Evolutionary conservation across 1,140 invertebrate species (phyloP), one percentile per base, ranked within the genome.

Genomic region (Thaumatotibia leucotreta): DNA sequence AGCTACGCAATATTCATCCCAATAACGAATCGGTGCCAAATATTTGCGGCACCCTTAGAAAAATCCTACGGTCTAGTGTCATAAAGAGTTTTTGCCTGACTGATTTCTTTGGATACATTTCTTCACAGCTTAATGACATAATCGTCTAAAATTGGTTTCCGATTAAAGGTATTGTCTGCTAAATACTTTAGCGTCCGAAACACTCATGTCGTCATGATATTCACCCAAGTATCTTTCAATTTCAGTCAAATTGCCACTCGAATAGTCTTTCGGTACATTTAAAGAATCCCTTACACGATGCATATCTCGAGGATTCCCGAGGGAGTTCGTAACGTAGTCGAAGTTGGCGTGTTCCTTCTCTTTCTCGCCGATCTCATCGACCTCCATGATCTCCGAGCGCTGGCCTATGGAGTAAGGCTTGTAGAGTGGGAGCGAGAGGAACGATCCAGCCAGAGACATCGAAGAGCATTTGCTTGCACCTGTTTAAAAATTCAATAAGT

Each of bases 381-480:
- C 10, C 11, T 67, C 65, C 1, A 11, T 45, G 8, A 69, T 45
- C 14, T 45, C 17, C 17, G 39, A 68, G 22, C 20, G 20, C 0
- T 73, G 66, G 17, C 76, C 69, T 1, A 49, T 73, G 4, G 75
- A 79, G 52, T 83, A 80, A 0, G 81, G 79, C 11, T 58, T 65
- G 39, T 61, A 66, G 1, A 58, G 39, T 1, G 77, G 77, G 8
- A 81, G 63, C 3, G 27, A 33, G 2, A 79, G 9, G 49, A 70
- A 73, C 0, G 80, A 83, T 11, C 80, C 80, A 17, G 80, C 78
- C 0, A 81, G 66, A 0, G 78, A 76, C 11, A 65, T 66, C 1
- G 72, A 75, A 0, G 80, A 82, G 4, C 64, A 49, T 49, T 70
- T 77, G 1, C 24, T 31, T n/a, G 65, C 10, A 61, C 61, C 75